Conservation (phyloP, 2,888 invertebrate genomes). For the Panopea generosa region DNA sequence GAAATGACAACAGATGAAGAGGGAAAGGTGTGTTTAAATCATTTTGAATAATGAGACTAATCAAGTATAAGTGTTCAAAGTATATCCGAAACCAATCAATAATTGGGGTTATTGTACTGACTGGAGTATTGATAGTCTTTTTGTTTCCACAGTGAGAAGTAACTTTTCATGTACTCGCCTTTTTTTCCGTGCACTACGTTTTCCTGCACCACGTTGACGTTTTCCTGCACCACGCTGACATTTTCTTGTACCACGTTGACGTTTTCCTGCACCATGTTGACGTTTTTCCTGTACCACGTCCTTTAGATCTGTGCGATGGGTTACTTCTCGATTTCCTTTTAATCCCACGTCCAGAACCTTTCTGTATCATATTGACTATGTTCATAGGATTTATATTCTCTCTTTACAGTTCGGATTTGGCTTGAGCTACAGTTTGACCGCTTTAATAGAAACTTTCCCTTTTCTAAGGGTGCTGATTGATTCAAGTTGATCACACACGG, state of each 20-base stretch:
- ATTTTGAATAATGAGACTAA: too few relatives aligned
- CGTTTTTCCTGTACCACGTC: too few relatives aligned
- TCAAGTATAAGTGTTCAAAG: too few relatives aligned
- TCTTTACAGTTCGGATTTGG: conserved; percentile 28
- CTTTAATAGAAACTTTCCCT: conserved; percentile 22
- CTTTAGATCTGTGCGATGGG: background rate
- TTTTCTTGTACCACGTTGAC: background rate
- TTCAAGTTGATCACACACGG: conserved; percentile 24
- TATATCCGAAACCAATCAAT: too few relatives aligned
- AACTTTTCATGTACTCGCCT: too few relatives aligned
- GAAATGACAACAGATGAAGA: too few relatives aligned
- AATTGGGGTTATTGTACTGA: too few relatives aligned
- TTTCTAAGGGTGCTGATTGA: conserved; percentile 1
- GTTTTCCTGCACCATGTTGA: too few relatives aligned
- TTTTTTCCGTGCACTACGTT: too few relatives aligned
- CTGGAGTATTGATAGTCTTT: too few relatives aligned
- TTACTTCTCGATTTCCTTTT: conserved; percentile 14
- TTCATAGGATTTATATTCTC: conserved; percentile 24
- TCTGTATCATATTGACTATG: conserved; percentile 26
- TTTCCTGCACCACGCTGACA: conserved; percentile 1
- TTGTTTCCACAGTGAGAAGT: too few relatives aligned
- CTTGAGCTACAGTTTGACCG: conserved; percentile 33
- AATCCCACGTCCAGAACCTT: conserved; percentile 3
- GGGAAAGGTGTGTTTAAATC: too few relatives aligned
- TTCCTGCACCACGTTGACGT: conserved; percentile 1